Conservation (phyloP, 2,888 invertebrate species). For the Harpagoxenus sublaevis region DNA sequence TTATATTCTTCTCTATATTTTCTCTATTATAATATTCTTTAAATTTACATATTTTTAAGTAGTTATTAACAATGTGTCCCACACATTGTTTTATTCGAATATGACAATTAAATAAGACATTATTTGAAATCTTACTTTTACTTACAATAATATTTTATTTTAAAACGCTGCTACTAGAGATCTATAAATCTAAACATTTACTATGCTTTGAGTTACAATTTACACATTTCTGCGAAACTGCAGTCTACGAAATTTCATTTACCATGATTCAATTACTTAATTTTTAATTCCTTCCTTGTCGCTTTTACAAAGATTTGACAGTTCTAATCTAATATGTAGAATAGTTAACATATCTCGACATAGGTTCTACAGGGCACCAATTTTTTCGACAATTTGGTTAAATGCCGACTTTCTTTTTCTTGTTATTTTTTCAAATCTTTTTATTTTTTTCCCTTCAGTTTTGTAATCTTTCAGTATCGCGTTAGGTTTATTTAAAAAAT, state of each 20-base stretch:
- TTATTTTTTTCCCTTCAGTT: background rate
- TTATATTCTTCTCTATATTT: background rate
- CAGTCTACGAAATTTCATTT: background rate
- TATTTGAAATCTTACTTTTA: background rate
- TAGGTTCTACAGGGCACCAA: background rate
- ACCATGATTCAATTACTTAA: background rate
- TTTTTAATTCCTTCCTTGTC: background rate
- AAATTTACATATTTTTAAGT: background rate
- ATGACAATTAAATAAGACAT: background rate
- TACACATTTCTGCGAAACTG: slow-evolving; percentile 3
- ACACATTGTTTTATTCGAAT: background rate
- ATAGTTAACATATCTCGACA: background rate
- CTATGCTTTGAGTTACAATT: slow-evolving; percentile 26
- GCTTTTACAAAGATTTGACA: background rate
- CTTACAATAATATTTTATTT: background rate
- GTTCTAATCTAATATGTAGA: background rate
- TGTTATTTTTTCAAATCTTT: background rate
- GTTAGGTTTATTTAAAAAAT: background rate
- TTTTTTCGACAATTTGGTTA: background rate
- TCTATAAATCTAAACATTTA: slow-evolving; percentile 26
- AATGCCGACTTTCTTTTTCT: background rate
- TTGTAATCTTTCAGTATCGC: background rate
- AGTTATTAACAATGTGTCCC: background rate
- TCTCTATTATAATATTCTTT: background rate
- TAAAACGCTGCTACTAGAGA: slow-evolving; percentile 5